These are phyloP conservation scores for Pyrgilauda ruficollis DNA, from an alignment of 2,113 vertebrate genomes.

Conservation along the genomic window DNA sequence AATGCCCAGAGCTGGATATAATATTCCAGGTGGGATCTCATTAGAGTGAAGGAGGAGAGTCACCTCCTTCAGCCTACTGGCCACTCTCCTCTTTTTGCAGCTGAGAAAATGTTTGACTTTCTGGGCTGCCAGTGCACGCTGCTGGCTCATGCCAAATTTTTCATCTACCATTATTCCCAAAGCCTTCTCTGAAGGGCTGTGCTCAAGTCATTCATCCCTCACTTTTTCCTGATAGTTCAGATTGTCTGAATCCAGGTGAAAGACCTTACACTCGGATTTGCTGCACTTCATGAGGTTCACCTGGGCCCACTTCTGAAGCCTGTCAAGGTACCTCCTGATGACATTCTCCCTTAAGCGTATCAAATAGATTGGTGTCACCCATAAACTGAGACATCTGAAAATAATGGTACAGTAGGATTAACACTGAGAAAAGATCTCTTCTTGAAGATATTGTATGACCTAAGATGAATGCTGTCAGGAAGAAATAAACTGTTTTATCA, in stretches of 20 bases:
- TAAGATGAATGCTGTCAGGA: background rate
- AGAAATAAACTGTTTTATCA: background rate
- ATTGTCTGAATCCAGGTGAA: background rate
- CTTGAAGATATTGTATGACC: background rate
- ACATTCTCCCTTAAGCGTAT: rapidly evolving
- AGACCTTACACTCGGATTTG: background rate
- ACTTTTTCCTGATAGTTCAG: background rate
- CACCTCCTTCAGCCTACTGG: background rate
- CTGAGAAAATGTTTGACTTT: background rate
- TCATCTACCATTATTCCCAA: background rate
- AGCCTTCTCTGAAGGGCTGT: background rate
- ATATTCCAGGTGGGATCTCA: background rate
- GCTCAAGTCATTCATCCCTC: background rate
- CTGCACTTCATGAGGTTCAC: background rate
- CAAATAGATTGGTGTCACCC: background rate
- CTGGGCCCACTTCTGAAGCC: background rate
- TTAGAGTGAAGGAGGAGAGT: background rate
- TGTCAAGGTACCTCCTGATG: background rate
- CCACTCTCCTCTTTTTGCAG: background rate
- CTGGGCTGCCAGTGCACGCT: background rate
- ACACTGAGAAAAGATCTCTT: background rate
- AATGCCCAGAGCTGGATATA: background rate
- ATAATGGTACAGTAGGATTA: background rate
- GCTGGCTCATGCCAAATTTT: background rate
- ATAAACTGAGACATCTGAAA: background rate